phyloP scores from a whole-genome alignment of 2,113 vertebrate genomes.

The Chiloscyllium plagiosum region DNA sequence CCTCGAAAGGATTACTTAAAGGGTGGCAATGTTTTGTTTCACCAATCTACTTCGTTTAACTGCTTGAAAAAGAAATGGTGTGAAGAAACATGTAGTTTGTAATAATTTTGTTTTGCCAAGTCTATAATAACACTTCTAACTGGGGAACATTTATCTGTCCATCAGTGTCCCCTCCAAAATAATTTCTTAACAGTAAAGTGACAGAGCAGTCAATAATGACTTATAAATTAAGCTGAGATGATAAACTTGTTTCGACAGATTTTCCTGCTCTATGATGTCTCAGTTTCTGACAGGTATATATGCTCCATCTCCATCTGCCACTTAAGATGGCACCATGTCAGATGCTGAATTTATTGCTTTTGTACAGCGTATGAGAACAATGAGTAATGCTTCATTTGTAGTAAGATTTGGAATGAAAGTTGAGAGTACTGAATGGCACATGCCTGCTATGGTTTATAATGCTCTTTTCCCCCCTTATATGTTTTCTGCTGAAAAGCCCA shows the following conservation, averaged over 20 bases:
- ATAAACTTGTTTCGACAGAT: neutral
- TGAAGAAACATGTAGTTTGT: slow-evolving; percentile 26
- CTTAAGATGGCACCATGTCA: neutral
- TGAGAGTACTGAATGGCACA: neutral
- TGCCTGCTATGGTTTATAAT: neutral
- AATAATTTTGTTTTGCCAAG: neutral
- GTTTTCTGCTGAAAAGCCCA: neutral
- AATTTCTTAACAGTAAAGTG: neutral
- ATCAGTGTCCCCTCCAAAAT: neutral
- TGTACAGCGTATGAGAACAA: slow-evolving; percentile 4
- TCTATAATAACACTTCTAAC: neutral
- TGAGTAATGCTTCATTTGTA: neutral
- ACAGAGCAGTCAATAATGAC: neutral
- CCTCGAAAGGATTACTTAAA: neutral
- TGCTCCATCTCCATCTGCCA: slow-evolving; percentile 1
- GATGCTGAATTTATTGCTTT: neutral
- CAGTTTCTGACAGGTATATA: neutral
- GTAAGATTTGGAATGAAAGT: slow-evolving; percentile 5
- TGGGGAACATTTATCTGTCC: neutral
- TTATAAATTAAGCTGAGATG: neutral
- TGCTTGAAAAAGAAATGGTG: slow-evolving; percentile 30
- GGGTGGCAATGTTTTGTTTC: slow-evolving; percentile 30
- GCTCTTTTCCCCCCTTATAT: neutral
- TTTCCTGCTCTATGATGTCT: neutral
- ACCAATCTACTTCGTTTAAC: slow-evolving; percentile 18